Base-by-base conservation (phyloP, 2,888 invertebrate genomes). In the Melipona bicolor region DNA sequence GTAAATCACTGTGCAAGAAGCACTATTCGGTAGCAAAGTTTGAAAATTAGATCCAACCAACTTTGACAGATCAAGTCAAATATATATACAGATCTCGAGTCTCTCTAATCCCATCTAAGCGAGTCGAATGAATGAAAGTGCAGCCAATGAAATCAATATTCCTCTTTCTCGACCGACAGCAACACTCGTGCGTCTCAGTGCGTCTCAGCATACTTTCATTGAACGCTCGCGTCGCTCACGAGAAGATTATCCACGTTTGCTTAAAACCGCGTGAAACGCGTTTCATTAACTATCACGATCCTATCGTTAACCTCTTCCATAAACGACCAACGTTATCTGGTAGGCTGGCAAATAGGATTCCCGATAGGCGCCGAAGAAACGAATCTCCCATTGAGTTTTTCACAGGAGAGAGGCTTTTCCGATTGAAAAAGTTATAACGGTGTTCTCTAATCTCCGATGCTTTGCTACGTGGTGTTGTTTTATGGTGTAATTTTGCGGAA, bases 221-320 rank as follows among this genome's bases (percentile, higher is more conserved):
- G 49, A 72, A 61, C 43, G 27, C 62, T 61, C 32, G 15, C 49
- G 49, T 50, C 27, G 49, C 50, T 21, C 54, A 68, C 69, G 62
- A 32, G 69, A 50, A 65, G 11, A 59, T 52, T 4, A 64, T 70
- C 52, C 54, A 52, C 27, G 59, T 43, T 62, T 77, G 69, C 70
- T 43, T 69, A 62, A 61, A 69, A 68, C 61, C 76, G 76, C 69
- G 68, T 69, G 76, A 76, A 69, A 61, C 61, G 61, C 36, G 15
- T 77, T 69, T 77, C 76, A 69, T 77, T 69, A 77, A n/a, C 67
- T 21, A 50, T n/a, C 6, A 24, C 61, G 27, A 62, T 62, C 13
- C 24, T 24, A 50, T 62, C 36, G 24, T 76, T 69, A 69, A 61
- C 50, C 32, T n/a, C 49, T n/a, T 36, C 27, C 50, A 19, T 69